These are phyloP conservation scores for Melinaea menophilus DNA, from an alignment of 2,888 invertebrate species.

Conservation along the genomic window DNA sequence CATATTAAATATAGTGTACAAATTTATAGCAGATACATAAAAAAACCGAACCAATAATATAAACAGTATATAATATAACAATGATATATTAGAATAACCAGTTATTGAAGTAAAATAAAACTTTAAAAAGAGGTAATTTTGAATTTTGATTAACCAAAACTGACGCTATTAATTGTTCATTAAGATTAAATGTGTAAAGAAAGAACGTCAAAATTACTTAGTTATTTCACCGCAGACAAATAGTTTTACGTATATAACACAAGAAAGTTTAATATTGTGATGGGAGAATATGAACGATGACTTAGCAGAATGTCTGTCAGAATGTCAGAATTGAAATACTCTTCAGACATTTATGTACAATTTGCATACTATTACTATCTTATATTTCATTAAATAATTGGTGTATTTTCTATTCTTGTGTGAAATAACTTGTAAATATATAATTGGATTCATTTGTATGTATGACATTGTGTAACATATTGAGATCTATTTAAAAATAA, in stretches of 20 bases:
- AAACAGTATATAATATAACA: background rate
- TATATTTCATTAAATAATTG: background rate
- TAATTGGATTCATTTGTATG: no score
- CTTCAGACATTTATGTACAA: background rate
- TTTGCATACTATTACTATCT: background rate
- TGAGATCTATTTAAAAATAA: no score
- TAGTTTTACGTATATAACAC: background rate
- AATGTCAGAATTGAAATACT: background rate
- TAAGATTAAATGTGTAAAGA: conserved; percentile 21
- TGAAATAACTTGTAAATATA: no score
- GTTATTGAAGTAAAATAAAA: background rate
- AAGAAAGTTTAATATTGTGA: conserved; percentile 4
- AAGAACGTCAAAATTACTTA: conserved; percentile 21
- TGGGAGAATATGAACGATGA: background rate
- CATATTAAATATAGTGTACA: no score
- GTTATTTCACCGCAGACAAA: conserved; percentile 23
- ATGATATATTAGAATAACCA: background rate
- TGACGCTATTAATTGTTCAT: conserved; percentile 5
- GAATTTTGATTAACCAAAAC: no score
- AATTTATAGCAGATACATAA: no score
- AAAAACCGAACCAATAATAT: background rate
- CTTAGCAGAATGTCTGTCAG: background rate
- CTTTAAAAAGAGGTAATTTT: no score
- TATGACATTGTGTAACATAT: no score
- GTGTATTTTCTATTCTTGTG: no score